These are phyloP conservation scores for Anolis sagrei DNA, from an alignment of 2,113 vertebrate genomes.

Conservation along the genomic window DNA sequence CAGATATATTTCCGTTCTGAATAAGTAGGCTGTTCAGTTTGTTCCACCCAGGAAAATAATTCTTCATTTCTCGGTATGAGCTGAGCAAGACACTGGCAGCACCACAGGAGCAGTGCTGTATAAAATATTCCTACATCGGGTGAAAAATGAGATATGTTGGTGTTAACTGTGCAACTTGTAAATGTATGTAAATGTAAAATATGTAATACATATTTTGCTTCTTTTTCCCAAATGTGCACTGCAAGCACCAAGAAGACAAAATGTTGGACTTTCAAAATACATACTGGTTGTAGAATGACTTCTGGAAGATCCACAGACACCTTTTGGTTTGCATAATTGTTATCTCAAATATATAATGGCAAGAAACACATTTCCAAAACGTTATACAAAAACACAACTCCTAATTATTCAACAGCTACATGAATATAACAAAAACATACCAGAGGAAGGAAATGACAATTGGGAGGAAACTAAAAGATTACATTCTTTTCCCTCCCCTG, in stretches of 20 bases:
- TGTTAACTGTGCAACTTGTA: slow-evolving; percentile 17
- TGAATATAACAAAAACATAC: too few species aligned
- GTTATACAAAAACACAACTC: not conserved
- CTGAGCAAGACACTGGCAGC: slow-evolving; percentile 73
- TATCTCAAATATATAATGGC: not conserved
- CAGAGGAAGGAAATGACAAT: too few species aligned
- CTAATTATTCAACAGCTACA: too few species aligned
- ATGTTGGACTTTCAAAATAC: too few species aligned
- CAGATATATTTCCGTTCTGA: slow-evolving; percentile 80
- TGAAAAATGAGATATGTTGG: slow-evolving; percentile 37
- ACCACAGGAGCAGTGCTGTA: slow-evolving; percentile 85
- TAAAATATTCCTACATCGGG: slow-evolving; percentile 80
- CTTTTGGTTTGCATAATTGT: slow-evolving; percentile 43
- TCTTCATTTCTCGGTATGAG: slow-evolving; percentile 78
- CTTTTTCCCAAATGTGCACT: too few species aligned
- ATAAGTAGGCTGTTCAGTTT: slow-evolving; percentile 75
- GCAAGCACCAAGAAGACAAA: not conserved
- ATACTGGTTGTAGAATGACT: slow-evolving; percentile 32
- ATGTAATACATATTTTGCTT: not conserved
- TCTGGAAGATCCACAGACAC: slow-evolving; percentile 20
- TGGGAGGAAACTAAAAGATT: too few species aligned
- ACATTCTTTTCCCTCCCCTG: too few species aligned
- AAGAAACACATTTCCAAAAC: not conserved
- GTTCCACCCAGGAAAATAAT: slow-evolving; percentile 64
- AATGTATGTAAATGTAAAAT: slow-evolving; percentile 7